Base-by-base conservation (phyloP, 2,797 vertebrate species). In the Philypnodon macrostomus region DNA sequence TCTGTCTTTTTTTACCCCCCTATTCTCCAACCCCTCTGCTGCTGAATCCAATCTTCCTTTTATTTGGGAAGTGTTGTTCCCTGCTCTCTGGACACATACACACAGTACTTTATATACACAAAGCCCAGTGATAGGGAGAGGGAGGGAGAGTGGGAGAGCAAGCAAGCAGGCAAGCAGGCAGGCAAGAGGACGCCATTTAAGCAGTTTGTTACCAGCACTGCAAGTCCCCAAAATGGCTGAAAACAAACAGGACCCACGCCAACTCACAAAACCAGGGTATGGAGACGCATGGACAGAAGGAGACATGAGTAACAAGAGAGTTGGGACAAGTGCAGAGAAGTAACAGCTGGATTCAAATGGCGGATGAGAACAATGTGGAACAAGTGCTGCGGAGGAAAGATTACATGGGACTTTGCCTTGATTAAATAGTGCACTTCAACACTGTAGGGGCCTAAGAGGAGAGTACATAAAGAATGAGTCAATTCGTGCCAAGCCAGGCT, bases 141-240 rank as follows among this genome's bases (percentile, higher is more conserved):
- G 79, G 83, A 86, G 85, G 81, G 84, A 84, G 83, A 82, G 79
- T 80, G 79, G 71, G 85, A 85, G 85, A 68, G 85, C 85, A 73
- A 79, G 84, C 79, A 83, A 84, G 86, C 74, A 84, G 77, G n/a
- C n/a, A n/a, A n/a, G 86, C 73, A 84, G 76, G 86, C 72, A 74
- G 81, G 89, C 75, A 79, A 88, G 89, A 91, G 88, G 90, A 91
- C 90, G 90, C 90, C 90, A 92, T 92, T 91, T 90, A 91, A 91
- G 88, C 88, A 90, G 89, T 91, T 90, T 90, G 88, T 90, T 90
- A 90, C 86, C 79, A 90, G 86, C 86, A 83, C 88, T 90, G 90
- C 88, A 86, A 91, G 90, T 91, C 89, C 89, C 90, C 89, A 92
- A 92, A 92, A 92, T 92, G 90, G 90, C 90, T 92, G 90, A 92